Conservation (phyloP, 2,113 vertebrate species). For the Albula goreensis region DNA sequence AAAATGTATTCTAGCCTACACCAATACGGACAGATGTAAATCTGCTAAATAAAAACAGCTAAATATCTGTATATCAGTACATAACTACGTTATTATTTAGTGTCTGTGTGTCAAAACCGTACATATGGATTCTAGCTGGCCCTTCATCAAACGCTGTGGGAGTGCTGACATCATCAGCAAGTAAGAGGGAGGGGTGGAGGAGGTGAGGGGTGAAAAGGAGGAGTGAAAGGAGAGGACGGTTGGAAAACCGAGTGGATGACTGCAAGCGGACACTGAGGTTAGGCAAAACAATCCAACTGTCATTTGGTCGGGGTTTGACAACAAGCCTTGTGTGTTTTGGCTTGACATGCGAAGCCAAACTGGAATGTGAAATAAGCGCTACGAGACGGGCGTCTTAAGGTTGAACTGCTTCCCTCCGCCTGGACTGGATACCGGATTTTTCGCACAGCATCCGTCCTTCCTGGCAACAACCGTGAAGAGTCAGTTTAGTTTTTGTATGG, state of each 20-base stretch:
- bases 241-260: slow-evolving; percentile 1
- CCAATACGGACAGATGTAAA: too few species aligned
- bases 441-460: not conserved
- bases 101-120: not conserved
- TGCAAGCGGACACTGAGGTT: not conserved
- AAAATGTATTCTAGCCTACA: too few species aligned
- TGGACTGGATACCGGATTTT: not conserved
- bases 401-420: not conserved
- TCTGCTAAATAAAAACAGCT: too few species aligned
- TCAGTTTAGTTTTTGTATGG: slow-evolving; percentile 43
- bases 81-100: not conserved
- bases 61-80: too few species aligned
- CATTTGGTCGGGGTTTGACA: not conserved
- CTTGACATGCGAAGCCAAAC: not conserved
- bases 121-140: not conserved
- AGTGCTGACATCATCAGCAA: slow-evolving; percentile 47
- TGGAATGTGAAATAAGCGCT: not conserved
- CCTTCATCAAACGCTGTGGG: not conserved
- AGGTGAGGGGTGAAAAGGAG: slow-evolving; percentile 32
- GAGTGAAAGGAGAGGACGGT: not conserved
- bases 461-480: slow-evolving; percentile 33
- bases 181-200: slow-evolving; percentile 40
- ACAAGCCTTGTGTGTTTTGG: not conserved
- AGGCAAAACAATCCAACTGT: not conserved
- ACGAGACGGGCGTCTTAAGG: not conserved